These are phyloP conservation scores for Cydia strobilella DNA, from an alignment of 1,140 invertebrate species.

Conservation along the genomic window DNA sequence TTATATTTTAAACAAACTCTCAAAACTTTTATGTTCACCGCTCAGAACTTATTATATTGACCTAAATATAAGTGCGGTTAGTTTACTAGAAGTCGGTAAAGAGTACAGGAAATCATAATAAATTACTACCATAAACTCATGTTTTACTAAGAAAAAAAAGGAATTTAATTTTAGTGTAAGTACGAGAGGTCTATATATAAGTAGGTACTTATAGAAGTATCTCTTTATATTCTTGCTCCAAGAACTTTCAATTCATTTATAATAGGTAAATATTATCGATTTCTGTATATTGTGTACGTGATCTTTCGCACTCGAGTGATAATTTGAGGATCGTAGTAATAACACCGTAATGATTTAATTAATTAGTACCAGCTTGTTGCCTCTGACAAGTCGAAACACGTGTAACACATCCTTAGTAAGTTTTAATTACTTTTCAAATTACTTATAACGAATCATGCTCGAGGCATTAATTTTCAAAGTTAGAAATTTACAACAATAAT, in stretches of 20 bases:
- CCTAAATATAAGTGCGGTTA: conserved; percentile 5
- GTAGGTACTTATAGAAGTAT: too few relatives aligned
- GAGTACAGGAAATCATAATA: background rate
- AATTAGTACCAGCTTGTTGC: background rate
- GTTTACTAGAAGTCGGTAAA: conserved; percentile 6
- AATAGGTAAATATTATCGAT: background rate
- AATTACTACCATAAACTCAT: background rate
- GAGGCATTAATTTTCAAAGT: background rate
- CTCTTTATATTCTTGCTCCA: too few relatives aligned
- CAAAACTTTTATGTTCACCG: background rate
- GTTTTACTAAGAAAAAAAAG: too few relatives aligned
- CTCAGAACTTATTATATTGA: background rate
- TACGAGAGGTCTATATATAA: too few relatives aligned
- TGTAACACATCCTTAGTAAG: background rate
- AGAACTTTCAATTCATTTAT: too few relatives aligned
- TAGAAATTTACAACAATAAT: too few relatives aligned
- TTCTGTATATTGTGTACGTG: background rate
- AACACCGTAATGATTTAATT: background rate
- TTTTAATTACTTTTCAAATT: background rate
- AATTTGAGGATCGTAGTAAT: background rate
- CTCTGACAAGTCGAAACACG: background rate
- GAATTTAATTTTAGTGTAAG: too few relatives aligned
- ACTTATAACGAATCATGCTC: background rate
- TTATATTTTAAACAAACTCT: background rate
- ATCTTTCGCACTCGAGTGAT: background rate